These are phyloP conservation scores for Eriocheir sinensis DNA, from an alignment of 1,140 invertebrate genomes.

Conservation along the genomic window DNA sequence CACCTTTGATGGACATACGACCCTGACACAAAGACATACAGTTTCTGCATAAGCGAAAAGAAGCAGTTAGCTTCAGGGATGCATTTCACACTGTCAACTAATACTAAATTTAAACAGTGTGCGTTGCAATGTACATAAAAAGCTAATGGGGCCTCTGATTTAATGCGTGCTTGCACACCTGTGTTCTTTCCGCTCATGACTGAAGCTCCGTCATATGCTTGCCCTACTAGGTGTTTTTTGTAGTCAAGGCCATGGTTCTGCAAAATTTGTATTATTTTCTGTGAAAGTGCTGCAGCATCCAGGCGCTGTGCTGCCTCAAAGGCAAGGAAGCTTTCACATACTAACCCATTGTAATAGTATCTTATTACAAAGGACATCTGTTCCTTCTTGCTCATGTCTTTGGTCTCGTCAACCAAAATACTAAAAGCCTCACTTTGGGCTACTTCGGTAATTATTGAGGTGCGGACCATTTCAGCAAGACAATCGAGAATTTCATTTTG, in stretches of 20 bases:
- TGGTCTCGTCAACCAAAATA: neutral
- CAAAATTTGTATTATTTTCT: neutral
- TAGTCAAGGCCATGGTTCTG: neutral
- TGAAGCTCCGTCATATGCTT: conserved; percentile 17
- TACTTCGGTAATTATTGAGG: neutral
- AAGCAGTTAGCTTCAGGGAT: conserved; percentile 12
- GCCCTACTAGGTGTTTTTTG: neutral
- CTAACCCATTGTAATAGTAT: neutral
- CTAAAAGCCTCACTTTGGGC: neutral
- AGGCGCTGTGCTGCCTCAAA: neutral
- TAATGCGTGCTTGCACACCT: neutral
- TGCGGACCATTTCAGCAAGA: neutral
- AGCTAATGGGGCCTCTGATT: neutral
- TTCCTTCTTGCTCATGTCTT: neutral
- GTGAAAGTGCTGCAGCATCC: neutral
- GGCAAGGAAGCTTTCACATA: neutral
- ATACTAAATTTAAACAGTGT: neutral
- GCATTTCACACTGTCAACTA: neutral
- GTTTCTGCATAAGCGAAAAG: conserved; percentile 19
- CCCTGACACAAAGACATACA: neutral
- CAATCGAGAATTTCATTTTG: neutral
- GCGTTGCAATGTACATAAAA: conserved; percentile 26
- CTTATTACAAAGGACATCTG: neutral
- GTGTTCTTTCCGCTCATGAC: neutral
- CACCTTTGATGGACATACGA: neutral